Evolutionary conservation across 2,113 vertebrate species (phyloP).

Genomic region (Gasterosteus aculeatus): DNA sequence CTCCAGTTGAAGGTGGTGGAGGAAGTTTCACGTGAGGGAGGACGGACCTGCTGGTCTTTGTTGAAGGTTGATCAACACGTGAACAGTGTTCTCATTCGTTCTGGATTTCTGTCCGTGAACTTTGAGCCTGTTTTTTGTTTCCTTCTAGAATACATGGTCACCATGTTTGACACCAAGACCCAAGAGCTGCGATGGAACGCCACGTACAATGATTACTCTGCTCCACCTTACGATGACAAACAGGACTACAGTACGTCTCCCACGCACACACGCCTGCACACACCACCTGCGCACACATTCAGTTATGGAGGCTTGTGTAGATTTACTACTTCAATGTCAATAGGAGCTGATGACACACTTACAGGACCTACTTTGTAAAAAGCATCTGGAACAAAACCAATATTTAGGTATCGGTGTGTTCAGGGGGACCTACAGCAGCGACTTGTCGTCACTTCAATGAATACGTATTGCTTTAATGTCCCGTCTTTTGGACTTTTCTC

Average conservation of each 20-base stretch:
- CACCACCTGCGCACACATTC: neutral
- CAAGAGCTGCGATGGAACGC: constrained; percentile 93
- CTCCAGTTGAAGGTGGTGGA: neutral
- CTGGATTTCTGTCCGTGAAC: neutral
- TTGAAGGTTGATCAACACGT: too few species aligned
- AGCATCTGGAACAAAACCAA: neutral
- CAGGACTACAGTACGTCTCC: constrained; percentile 87
- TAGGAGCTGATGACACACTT: neutral
- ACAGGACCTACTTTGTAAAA: neutral
- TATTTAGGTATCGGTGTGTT: neutral
- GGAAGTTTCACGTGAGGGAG: too few species aligned
- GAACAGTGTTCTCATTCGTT: neutral
- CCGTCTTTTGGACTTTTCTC: neutral
- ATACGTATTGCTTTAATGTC: neutral
- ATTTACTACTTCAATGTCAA: neutral
- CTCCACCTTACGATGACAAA: constrained; percentile 82
- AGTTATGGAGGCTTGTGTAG: neutral
- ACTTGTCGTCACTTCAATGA: neutral
- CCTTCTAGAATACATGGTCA: constrained; percentile 90
- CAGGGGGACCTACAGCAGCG: neutral
- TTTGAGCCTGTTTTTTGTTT: neutral
- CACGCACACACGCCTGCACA: neutral
- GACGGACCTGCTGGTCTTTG: too few species aligned
- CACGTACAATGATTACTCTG: constrained; percentile 93
- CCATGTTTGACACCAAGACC: constrained; percentile 93